Evolutionary conservation across 1,140 invertebrate genomes (phyloP).

Genomic region (Drosophila setifemur): DNA sequence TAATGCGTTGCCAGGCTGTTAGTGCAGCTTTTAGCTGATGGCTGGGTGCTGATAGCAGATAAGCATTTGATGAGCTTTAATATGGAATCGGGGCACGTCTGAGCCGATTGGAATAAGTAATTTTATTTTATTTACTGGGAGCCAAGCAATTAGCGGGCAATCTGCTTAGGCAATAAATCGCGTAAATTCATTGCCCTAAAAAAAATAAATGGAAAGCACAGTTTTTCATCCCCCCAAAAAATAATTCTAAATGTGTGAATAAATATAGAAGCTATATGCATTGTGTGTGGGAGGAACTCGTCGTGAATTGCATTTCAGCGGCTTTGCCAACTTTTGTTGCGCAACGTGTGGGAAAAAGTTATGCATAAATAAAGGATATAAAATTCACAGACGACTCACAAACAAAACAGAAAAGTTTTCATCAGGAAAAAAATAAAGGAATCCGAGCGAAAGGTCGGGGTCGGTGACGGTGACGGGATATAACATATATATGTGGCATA

Average conservation of each 20-base stretch:
- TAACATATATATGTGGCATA: not conserved
- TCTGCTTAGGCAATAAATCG: slow-evolving; percentile 32
- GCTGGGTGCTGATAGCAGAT: slow-evolving; percentile 74
- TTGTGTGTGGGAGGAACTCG: not conserved
- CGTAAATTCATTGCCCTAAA: slow-evolving; percentile 5
- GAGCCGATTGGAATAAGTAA: slow-evolving; percentile 61
- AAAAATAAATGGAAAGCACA: too few species aligned
- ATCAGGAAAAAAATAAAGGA: not conserved
- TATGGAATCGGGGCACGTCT: slow-evolving; percentile 47
- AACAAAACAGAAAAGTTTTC: slow-evolving; percentile 24
- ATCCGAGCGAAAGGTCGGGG: not conserved
- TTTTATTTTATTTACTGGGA: slow-evolving; percentile 1
- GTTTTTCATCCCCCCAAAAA: not conserved
- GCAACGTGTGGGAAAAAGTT: slow-evolving; percentile 12
- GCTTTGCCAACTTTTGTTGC: not conserved
- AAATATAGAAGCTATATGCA: slow-evolving; percentile 22
- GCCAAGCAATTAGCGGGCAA: slow-evolving; percentile 46
- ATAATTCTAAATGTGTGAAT: slow-evolving; percentile 20
- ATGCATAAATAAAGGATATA: slow-evolving; percentile 42
- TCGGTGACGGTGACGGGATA: too few species aligned
- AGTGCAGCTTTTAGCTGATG: slow-evolving; percentile 62
- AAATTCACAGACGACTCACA: slow-evolving; percentile 24
- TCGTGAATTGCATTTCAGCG: slow-evolving; percentile 25
- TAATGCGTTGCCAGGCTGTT: slow-evolving; percentile 38
- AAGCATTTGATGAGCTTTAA: slow-evolving; percentile 79